Evolutionary conservation across 2,113 vertebrate genomes (phyloP).

Genomic region (Phasianus colchicus): DNA sequence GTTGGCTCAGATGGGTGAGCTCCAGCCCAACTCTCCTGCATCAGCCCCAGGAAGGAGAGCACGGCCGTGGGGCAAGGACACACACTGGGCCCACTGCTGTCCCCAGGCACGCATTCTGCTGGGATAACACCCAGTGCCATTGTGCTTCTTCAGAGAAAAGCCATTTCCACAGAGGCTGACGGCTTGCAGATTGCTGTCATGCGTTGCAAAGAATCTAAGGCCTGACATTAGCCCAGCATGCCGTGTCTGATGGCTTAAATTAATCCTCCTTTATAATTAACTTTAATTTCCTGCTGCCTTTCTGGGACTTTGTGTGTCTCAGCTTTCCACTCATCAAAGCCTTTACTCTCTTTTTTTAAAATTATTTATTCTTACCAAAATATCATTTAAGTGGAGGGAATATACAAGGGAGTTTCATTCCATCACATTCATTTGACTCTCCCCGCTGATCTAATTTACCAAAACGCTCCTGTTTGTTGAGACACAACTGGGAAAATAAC

Average conservation of each 20-base stretch:
- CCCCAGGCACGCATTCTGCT: neutral
- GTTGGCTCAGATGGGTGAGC: neutral
- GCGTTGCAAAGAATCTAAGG: slow-evolving; percentile 58
- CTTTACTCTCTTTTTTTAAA: slow-evolving; percentile 16
- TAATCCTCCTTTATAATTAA: slow-evolving; percentile 80
- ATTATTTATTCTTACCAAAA: slow-evolving; percentile 68
- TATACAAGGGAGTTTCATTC: slow-evolving; percentile 27
- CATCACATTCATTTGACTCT: slow-evolving; percentile 49
- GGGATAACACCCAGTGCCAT: slow-evolving; percentile 53
- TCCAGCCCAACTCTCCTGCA: neutral
- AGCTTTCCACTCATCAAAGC: slow-evolving; percentile 60
- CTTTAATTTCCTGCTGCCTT: slow-evolving; percentile 75
- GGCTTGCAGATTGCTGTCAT: slow-evolving; percentile 47
- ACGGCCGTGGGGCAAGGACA: too few species aligned
- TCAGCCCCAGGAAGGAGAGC: neutral
- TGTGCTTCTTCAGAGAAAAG: slow-evolving; percentile 61
- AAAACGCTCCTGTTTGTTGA: slow-evolving; percentile 39
- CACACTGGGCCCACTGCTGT: too few species aligned
- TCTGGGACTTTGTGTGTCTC: slow-evolving; percentile 66
- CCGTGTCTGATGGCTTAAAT: slow-evolving; percentile 74
- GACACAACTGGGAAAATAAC: slow-evolving; percentile 55
- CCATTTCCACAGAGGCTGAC: slow-evolving; percentile 35
- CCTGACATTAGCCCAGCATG: slow-evolving; percentile 76
- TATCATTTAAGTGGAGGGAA: slow-evolving; percentile 49
- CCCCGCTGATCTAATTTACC: slow-evolving; percentile 56